These are phyloP conservation scores for Dendrolimus houi DNA, from an alignment of 2,888 invertebrate genomes.

Conservation along the genomic window DNA sequence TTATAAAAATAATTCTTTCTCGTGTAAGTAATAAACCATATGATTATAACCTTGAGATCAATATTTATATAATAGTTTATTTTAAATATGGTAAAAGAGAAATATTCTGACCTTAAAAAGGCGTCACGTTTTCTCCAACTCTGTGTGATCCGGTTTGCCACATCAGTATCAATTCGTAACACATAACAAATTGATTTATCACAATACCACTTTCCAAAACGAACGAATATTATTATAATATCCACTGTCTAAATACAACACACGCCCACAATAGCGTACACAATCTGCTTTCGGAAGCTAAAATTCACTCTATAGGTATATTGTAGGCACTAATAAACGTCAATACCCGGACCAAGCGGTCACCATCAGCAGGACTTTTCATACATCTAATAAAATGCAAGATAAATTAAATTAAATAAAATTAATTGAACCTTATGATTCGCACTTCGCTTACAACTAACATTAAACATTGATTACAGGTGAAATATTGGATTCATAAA, in stretches of 20 bases:
- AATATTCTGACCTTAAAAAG: slow-evolving; percentile 60
- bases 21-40: too few species aligned
- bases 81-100: slow-evolving; percentile 1
- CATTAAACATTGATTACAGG: neutral
- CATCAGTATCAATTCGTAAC: slow-evolving; percentile 61
- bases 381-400: slow-evolving; percentile 3
- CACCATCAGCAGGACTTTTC: slow-evolving; percentile 13
- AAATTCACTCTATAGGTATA: slow-evolving; percentile 37
- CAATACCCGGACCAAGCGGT: slow-evolving; percentile 57
- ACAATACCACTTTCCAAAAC: slow-evolving; percentile 38
- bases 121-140: slow-evolving; percentile 65
- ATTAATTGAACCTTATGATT: too few species aligned
- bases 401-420: neutral
- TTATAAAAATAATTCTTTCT: too few species aligned
- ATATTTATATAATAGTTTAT: too few species aligned
- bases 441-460: neutral
- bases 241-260: slow-evolving; percentile 28
- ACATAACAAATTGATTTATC: slow-evolving; percentile 43
- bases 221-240: slow-evolving; percentile 17
- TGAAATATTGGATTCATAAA: slow-evolving; percentile 1
- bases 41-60: too few species aligned
- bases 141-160: slow-evolving; percentile 68
- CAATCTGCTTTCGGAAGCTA: slow-evolving; percentile 53
- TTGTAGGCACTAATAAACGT: slow-evolving; percentile 37
- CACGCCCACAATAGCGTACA: slow-evolving; percentile 52